Conservation (phyloP, 2,113 vertebrate species). For the Gasterosteus nipponicus region DNA sequence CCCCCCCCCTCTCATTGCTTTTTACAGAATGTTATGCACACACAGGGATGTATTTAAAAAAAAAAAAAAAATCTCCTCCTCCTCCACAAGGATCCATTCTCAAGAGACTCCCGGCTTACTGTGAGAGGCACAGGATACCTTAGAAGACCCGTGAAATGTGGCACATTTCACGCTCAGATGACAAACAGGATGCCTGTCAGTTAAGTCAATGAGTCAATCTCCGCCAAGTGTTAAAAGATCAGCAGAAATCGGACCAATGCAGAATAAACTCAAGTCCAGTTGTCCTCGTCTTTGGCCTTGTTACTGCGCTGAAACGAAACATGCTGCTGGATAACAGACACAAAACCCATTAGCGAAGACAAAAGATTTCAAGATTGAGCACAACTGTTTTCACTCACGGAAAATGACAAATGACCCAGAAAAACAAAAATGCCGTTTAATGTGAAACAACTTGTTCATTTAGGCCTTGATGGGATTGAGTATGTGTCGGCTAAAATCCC, state of each 20-base stretch:
- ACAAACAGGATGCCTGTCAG: conserved; percentile 47
- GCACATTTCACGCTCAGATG: conserved; percentile 64
- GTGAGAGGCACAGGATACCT: conserved; percentile 54
- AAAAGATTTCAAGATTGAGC: conserved; percentile 12
- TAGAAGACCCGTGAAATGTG: conserved; percentile 67
- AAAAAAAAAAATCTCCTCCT: background rate
- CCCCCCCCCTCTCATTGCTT: background rate
- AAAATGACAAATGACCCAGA: conserved; percentile 49
- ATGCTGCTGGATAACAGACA: conserved; percentile 1
- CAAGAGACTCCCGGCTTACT: conserved; percentile 32
- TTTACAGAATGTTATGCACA: conserved; percentile 16
- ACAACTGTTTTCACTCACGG: conserved; percentile 5
- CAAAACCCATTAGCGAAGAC: background rate
- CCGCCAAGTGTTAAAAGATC: conserved; percentile 50
- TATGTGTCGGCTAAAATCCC: conserved; percentile 53
- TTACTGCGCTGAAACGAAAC: conserved; percentile 23
- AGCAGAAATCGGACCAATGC: conserved; percentile 44
- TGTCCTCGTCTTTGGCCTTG: conserved; percentile 29
- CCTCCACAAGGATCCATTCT: conserved; percentile 3
- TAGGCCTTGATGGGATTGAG: conserved; percentile 42
- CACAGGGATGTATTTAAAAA: conserved; percentile 19
- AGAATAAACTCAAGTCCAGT: conserved; percentile 48
- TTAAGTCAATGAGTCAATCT: conserved; percentile 62
- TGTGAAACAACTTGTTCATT: conserved; percentile 58
- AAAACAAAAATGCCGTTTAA: conserved; percentile 42